phyloP scores from a whole-genome alignment of 2,888 invertebrate species.

The Koerneria pararmatus region DNA sequence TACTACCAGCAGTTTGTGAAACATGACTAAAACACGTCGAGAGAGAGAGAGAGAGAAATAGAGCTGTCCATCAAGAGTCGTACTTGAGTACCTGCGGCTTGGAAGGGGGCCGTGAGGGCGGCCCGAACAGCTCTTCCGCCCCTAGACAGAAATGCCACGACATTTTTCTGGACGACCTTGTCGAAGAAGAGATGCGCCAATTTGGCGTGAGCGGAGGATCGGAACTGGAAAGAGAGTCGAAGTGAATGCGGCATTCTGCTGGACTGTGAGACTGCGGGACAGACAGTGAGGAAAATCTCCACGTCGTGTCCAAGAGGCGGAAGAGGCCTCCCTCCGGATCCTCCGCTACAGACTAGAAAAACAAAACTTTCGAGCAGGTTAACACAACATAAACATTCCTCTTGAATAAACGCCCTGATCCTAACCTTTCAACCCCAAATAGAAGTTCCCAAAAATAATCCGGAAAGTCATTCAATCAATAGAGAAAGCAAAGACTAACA shows the following conservation, averaged over 20 bases:
- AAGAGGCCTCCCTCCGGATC: conserved; percentile 21
- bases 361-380: not conserved
- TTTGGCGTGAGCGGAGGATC: conserved; percentile 3
- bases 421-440: no score
- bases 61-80: conserved; percentile 9
- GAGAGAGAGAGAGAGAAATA: no score
- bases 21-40: no score
- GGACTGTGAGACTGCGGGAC: not conserved
- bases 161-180: no score
- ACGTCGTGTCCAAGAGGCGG: conserved; percentile 17
- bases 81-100: conserved; percentile 18
- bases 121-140: conserved; percentile 7
- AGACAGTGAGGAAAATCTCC: conserved; percentile 16
- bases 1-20: no score
- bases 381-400: not conserved
- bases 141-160: no score
- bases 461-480: no score
- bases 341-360: conserved; percentile 13
- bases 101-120: conserved; percentile 17
- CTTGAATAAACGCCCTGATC: not conserved
- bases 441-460: no score
- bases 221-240: conserved; percentile 18
- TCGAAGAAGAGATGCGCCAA: conserved; percentile 20
- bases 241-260: conserved; percentile 11
- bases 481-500: no score